phyloP scores from a whole-genome alignment of 1,140 invertebrate genomes.

The Heliconius hewitsoni region DNA sequence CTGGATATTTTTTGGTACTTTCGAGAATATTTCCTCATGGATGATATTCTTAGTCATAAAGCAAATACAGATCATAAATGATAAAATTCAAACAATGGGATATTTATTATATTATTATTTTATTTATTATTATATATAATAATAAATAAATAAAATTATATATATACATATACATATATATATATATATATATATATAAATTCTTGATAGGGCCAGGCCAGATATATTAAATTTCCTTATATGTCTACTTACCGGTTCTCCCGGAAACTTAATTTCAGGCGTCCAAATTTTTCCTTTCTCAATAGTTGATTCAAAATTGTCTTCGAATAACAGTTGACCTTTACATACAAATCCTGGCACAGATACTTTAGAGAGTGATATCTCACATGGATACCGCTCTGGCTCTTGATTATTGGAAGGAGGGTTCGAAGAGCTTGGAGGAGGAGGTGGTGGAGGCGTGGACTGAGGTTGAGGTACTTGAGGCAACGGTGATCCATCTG shows the following conservation, averaged over 20 bases:
- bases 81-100: no score
- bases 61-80: no score
- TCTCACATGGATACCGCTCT: slow-evolving; percentile 48
- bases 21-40: no score
- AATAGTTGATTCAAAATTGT: slow-evolving; percentile 71
- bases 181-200: no score
- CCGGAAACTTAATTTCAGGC: slow-evolving; percentile 76
- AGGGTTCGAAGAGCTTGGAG: slow-evolving; percentile 1
- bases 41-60: no score
- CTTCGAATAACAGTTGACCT: slow-evolving; percentile 81
- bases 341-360: slow-evolving; percentile 75
- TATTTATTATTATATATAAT: no score
- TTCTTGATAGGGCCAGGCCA: no score
- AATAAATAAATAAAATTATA: no score
- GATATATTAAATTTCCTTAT: no score
- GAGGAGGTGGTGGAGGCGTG: not conserved
- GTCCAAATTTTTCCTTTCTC: slow-evolving; percentile 72
- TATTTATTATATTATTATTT: no score
- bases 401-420: not conserved
- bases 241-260: slow-evolving; percentile 57
- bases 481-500: slow-evolving; percentile 13
- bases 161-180: no score
- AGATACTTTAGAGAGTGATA: slow-evolving; percentile 56
- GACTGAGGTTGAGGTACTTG: not conserved
- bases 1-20: no score